Evolutionary conservation across 2,113 vertebrate genomes (phyloP), one percentile per base, ranked within the genome.

Genomic region (Garra rufa): DNA sequence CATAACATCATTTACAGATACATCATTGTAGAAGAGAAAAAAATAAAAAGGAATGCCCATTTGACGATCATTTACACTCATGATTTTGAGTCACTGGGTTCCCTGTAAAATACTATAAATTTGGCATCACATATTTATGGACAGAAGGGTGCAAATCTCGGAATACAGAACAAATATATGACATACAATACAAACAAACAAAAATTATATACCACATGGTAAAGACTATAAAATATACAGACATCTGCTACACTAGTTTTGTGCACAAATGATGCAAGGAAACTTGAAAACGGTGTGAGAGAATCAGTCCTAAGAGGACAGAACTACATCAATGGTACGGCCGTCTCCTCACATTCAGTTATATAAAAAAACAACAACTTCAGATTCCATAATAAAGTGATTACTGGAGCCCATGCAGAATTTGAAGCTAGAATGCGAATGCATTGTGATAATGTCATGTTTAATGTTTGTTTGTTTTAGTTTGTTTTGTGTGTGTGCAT

Each of bases 211-310:
- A 87, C 81, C 69, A 76, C 57, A 83, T 80, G 52, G 43, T 83
- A 61, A 46, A 57, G 34, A 43, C 24, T 24, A 65, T 74, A 83
- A 75, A 85, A 87, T 87, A 65, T 88, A 87, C 88, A 88, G 83
- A 87, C 83, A 86, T 87, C 76, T 88, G 88, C 88, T 87, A 85
- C 85, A 76, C 83, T 85, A 85, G 65, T 67, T 79, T 84, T 88
- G 85, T 87, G 88, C 88, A 88, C 85, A 85, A 88, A 76, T 88
- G 76, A 80, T 85, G 85, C 74, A 70, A 57, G 55, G 80, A 65
- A 83, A 46, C 50, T 85, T 30, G 11, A 73, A 87, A 78, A 77
- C 13, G 26, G 52, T 69, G 61, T 38, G 74, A 77, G 82, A 57
- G 19, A 71, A 65, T n/a, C n/a, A n/a, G 26, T 34, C 38, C 61